These are phyloP conservation scores for Australoheros facetus DNA, from an alignment of 2,797 vertebrate genomes.

Conservation along the genomic window DNA sequence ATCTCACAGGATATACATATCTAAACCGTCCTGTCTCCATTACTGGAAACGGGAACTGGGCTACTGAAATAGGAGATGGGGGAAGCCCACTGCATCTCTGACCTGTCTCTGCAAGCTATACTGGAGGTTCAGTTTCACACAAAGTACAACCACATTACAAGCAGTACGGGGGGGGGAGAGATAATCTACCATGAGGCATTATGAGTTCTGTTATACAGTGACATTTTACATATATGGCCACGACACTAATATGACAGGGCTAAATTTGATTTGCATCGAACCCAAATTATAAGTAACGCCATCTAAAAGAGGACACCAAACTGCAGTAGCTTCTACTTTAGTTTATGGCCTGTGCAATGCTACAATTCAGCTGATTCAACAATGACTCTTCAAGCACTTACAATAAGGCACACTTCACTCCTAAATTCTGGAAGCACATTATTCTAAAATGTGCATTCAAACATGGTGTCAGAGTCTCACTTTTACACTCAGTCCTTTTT, in stretches of 20 bases:
- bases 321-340: not conserved
- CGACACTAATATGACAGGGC: not conserved
- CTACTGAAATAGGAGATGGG: constrained; percentile 63
- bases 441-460: not conserved
- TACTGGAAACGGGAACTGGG: constrained; percentile 57
- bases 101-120: constrained; percentile 47
- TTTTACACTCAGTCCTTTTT: not conserved
- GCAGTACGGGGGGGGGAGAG: constrained; percentile 14
- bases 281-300: not conserved
- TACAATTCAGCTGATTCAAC: not conserved
- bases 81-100: constrained; percentile 48
- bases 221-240: constrained; percentile 25
- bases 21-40: constrained; percentile 32
- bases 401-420: not conserved
- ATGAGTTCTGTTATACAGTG: constrained; percentile 7
- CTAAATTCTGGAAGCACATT: not conserved
- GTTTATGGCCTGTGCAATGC: not conserved
- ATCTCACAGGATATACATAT: constrained; percentile 15
- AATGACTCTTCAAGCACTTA: not conserved
- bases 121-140: constrained; percentile 61
- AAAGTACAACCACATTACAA: constrained; percentile 43
- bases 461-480: not conserved
- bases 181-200: constrained; percentile 13
- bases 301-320: not conserved
- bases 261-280: not conserved